Percentiles rank a stretch among this genome's conserved stretches.
Conservation (phyloP, 1,140 invertebrate species). For the Bombus haemorrhoidalis region DNA sequence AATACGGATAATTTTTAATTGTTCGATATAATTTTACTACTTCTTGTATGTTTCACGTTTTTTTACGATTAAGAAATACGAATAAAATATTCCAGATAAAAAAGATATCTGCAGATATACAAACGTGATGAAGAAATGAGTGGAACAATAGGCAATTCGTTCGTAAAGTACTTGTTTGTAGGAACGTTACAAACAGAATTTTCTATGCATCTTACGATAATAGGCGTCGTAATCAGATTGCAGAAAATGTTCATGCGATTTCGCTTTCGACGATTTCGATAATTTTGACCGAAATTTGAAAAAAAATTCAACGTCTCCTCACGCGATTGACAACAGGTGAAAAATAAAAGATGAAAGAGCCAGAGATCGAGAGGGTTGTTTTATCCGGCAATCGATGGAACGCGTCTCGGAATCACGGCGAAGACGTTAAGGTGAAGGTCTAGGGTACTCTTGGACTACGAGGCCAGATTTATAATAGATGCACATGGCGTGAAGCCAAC, state of each 20-base stretch:
- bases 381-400: slow-evolving; percentile 11
- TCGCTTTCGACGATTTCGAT: too few species aligned
- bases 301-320: background rate
- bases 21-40: background rate
- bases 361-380: background rate
- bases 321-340: too few species aligned
- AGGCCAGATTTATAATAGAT: slow-evolving; percentile 69
- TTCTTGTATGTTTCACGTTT: background rate
- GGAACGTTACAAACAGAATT: background rate
- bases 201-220: background rate
- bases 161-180: too few species aligned
- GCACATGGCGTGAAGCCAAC: slow-evolving; percentile 66
- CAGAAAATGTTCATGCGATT: background rate
- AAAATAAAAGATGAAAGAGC: background rate
- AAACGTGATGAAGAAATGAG: background rate
- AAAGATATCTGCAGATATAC: background rate
- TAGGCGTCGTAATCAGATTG: background rate
- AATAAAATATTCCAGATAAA: background rate
- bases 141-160: background rate
- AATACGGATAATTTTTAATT: background rate
- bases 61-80: background rate
- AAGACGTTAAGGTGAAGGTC: slow-evolving; percentile 65
- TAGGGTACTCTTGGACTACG: slow-evolving; percentile 62
- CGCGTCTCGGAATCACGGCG: slow-evolving; percentile 20
- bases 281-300: background rate